Percentiles rank a stretch among this genome's conserved stretches.
These are phyloP conservation scores for Sialis fuliginosa DNA, from an alignment of 2,888 invertebrate genomes.

Conservation along the genomic window DNA sequence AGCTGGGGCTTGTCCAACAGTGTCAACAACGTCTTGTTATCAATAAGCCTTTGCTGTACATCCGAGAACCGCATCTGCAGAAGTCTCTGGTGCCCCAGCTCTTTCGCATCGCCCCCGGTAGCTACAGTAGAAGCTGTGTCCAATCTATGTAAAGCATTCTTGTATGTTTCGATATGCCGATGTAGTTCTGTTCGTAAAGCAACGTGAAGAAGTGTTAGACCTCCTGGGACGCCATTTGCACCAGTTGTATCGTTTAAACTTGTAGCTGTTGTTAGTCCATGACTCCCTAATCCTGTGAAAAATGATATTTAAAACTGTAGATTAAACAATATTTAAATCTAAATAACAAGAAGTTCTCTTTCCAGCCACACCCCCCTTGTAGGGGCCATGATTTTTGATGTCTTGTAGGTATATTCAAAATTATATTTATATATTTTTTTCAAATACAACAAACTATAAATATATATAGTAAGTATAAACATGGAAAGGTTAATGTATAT, in stretches of 20 bases:
- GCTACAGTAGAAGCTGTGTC: slow-evolving; percentile 48
- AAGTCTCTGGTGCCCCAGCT: slow-evolving; percentile 77
- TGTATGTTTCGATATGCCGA: slow-evolving; percentile 69
- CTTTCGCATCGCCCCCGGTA: slow-evolving; percentile 41
- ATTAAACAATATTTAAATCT: no score
- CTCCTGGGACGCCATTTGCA: slow-evolving; percentile 18
- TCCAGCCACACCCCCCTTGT: no score
- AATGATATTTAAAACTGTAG: neutral
- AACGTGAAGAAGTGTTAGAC: slow-evolving; percentile 60
- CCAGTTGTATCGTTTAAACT: slow-evolving; percentile 13
- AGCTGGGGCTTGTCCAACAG: slow-evolving; percentile 67
- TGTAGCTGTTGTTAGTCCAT: slow-evolving; percentile 58
- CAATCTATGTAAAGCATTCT: slow-evolving; percentile 69
- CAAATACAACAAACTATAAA: no score
- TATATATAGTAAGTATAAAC: no score
- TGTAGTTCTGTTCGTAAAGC: slow-evolving; percentile 72
- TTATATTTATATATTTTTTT: no score
- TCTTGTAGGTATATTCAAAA: no score
- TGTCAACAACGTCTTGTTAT: slow-evolving; percentile 78
- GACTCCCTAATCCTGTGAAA: slow-evolving; percentile 53
- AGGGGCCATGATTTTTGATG: no score
- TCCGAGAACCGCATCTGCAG: slow-evolving; percentile 68
- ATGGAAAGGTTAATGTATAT: no score
- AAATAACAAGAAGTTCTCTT: no score
- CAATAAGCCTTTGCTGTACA: slow-evolving; percentile 77